Evolutionary conservation across 2,888 invertebrate species (phyloP), one percentile per base, ranked within the genome.

Genomic region (Creontiades dilutus): DNA sequence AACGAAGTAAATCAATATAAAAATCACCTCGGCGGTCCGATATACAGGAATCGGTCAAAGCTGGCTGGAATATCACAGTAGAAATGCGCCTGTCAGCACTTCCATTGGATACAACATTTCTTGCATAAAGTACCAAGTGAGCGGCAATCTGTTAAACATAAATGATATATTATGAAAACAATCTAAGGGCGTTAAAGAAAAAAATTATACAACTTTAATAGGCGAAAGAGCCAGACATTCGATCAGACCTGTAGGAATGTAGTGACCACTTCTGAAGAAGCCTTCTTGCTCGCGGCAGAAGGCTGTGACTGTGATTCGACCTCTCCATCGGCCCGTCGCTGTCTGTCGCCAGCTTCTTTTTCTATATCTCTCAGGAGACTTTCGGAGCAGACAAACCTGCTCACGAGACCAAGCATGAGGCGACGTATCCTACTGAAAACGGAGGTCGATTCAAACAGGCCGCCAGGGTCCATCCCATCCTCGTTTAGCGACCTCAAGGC

Each of bases 401-500:
- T 95, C 91, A 97, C 94, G 86, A 98, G 94, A 0, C 96, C 95
- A 89, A 97, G 93, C 96, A 97, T 96, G 68, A 97, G 94, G 91
- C 95, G 95, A 92, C 96, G 96, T 90, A 98, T 94, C 0, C 97
- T 94, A 92, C 94, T 95, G 87, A 92, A 92, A 28, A 91, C 89
- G 11, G 92, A 91, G 2, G 91, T 91, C 28, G 90, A 90, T 78
- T 92, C 92, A 27, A 91, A 85, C 37, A 90, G 86, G n/a, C 90
- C 87, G n/a, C 91, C 91, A 27, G 89, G 89, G 78, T 91, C 91
- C 87, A 86, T 86, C 1, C 91, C 86, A 23, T 91, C 91, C 52
- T 90, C 91, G 55, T 76, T 90, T 47, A 91, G 86, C 19, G 89
- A 85, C 52, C 90, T 89, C 68, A 90, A 75, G 11, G 84, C 84